Percentiles rank a stretch among this genome's conserved stretches.
phyloP scores from a whole-genome alignment of 2,888 invertebrate genomes.

The Pegoplata infirma region DNA sequence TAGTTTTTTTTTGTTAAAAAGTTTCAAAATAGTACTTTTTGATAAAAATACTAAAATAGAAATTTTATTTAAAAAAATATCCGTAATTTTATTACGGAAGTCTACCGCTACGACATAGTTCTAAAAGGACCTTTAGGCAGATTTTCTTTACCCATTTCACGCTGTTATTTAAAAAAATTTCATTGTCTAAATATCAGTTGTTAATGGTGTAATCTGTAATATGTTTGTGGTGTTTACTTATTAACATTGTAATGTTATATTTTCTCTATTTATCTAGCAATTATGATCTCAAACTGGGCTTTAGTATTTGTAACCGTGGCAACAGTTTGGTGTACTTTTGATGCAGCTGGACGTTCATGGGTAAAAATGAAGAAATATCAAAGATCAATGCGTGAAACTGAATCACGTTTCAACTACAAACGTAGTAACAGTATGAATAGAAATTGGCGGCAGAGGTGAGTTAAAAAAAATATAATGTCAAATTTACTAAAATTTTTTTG shows the following conservation, averaged over 20 bases:
- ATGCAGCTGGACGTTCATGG: slow-evolving; percentile 92
- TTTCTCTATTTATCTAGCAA: slow-evolving; percentile 78
- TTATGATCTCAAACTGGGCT: slow-evolving; percentile 88
- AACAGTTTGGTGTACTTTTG: slow-evolving; percentile 92
- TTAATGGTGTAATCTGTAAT: too few species aligned
- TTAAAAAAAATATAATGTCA: background rate
- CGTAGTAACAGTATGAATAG: slow-evolving; percentile 87
- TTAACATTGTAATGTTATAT: background rate
- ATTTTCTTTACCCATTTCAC: too few species aligned
- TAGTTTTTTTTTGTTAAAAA: too few species aligned
- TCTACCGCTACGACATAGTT: too few species aligned
- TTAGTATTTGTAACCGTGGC: slow-evolving; percentile 85
- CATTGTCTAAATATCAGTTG: too few species aligned
- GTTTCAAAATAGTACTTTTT: too few species aligned
- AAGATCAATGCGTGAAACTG: slow-evolving; percentile 87
- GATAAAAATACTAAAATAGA: too few species aligned
- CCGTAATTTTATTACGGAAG: too few species aligned
- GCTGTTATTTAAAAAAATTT: too few species aligned
- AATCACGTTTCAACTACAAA: slow-evolving; percentile 86
- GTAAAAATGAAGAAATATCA: slow-evolving; percentile 94
- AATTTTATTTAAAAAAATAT: too few species aligned
- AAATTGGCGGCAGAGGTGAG: slow-evolving; percentile 90
- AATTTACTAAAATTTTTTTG: too few species aligned
- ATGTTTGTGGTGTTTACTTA: background rate
- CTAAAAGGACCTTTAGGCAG: too few species aligned